A percentile compares a stretch with the other conserved stretches of the same genome.
phyloP scores from a whole-genome alignment of 2,113 vertebrate genomes.

The Pedetes capensis region DNA sequence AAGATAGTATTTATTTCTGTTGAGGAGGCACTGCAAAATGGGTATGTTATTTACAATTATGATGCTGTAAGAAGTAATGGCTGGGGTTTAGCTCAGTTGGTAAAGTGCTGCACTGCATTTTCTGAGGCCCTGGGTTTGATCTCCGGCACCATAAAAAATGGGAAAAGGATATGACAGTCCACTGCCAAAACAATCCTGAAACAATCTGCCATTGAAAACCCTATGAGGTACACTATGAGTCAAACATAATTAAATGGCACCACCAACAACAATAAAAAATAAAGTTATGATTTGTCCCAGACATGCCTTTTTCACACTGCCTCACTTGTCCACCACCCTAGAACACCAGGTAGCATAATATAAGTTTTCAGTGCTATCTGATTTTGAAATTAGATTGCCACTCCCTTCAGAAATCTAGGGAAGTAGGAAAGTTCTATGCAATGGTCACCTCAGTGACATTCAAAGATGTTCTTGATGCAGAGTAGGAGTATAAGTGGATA shows the following conservation, averaged over 20 bases:
- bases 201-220: too few relatives aligned
- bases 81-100: too few relatives aligned
- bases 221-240: too few relatives aligned
- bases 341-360: not conserved
- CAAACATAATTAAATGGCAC: too few relatives aligned
- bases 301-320: not conserved
- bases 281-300: not conserved
- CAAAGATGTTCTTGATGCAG: not conserved
- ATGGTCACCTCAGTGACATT: not conserved
- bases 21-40: not conserved
- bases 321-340: not conserved
- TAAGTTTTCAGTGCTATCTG: not conserved
- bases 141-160: too few relatives aligned
- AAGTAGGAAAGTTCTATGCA: not conserved
- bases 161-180: too few relatives aligned
- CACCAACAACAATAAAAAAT: too few relatives aligned
- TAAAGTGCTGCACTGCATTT: too few relatives aligned
- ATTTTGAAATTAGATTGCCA: not conserved
- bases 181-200: too few relatives aligned
- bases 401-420: not conserved
- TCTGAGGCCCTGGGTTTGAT: too few relatives aligned
- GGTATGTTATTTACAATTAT: not conserved
- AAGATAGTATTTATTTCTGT: not conserved
- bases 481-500: not conserved
- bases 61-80: not conserved